A percentile compares a stretch with the other conserved stretches of the same genome.
Conservation (phyloP, 2,888 invertebrate genomes). For the Oscheius sp. region DNA sequence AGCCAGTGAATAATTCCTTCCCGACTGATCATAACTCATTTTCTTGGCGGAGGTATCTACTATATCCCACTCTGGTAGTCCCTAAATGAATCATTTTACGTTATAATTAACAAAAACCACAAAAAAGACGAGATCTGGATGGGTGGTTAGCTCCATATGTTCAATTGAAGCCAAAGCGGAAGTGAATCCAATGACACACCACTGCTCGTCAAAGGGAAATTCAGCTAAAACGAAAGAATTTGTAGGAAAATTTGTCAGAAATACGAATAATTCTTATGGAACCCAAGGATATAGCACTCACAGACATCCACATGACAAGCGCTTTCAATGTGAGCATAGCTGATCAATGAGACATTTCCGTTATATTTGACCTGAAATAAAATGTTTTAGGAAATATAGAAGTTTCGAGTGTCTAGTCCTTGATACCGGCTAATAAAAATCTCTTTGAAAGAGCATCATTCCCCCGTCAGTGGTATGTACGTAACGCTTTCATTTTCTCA, state of each 20-base stretch:
- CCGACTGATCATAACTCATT: not conserved
- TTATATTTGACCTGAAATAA: conserved; percentile 1
- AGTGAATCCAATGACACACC: conserved; percentile 14
- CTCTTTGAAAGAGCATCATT: too few species aligned
- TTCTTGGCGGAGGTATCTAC: not conserved
- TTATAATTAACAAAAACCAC: not conserved
- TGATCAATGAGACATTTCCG: not conserved
- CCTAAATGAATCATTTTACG: not conserved
- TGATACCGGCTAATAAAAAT: too few species aligned
- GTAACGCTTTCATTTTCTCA: too few species aligned
- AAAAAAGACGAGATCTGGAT: not conserved
- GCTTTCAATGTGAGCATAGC: not conserved
- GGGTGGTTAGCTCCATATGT: not conserved
- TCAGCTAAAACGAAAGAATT: not conserved
- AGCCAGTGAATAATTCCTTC: conserved; percentile 3
- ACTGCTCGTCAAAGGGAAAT: conserved; percentile 16
- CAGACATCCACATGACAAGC: not conserved
- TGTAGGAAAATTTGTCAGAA: not conserved
- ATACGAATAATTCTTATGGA: too few species aligned
- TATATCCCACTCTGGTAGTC: conserved; percentile 3
- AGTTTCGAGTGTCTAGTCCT: too few species aligned
- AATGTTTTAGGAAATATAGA: too few species aligned
- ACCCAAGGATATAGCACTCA: too few species aligned
- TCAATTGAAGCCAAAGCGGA: not conserved
- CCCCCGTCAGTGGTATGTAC: too few species aligned